A percentile compares a stretch with the other conserved stretches of the same genome.
These are phyloP conservation scores for Agapetus fuscipes DNA, from an alignment of 2,888 invertebrate genomes.

Conservation along the genomic window DNA sequence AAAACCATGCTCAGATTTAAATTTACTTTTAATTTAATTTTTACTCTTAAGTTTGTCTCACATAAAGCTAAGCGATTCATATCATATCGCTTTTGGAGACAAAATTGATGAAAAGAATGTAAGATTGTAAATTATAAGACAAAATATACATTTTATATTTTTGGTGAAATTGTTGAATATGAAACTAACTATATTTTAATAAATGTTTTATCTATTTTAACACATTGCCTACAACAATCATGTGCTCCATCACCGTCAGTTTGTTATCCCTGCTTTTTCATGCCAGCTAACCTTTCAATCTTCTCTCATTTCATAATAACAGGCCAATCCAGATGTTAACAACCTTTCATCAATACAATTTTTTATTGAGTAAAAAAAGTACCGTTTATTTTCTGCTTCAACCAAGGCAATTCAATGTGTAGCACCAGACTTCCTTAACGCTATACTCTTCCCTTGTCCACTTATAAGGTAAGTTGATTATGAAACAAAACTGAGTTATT, in stretches of 20 bases:
- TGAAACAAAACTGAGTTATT: conserved; percentile 1
- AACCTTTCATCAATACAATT: conserved; percentile 6
- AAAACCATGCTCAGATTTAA: no score
- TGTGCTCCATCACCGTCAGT: conserved; percentile 18
- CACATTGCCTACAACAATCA: conserved; percentile 15
- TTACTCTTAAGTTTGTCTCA: no score
- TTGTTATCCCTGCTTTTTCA: conserved; percentile 4
- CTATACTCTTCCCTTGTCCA: conserved; percentile 13
- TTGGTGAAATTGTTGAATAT: conserved; percentile 1
- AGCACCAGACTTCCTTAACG: conserved; percentile 28
- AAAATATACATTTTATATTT: no score
- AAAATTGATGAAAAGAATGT: no score
- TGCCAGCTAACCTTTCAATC: no score
- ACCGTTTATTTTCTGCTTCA: conserved; percentile 17
- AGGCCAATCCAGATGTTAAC: conserved; percentile 12
- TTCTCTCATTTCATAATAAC: conserved; percentile 4
- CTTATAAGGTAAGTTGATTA: conserved; percentile 1
- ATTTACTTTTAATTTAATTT: no score
- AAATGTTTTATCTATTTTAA: conserved; percentile 6
- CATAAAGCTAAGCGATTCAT: no score
- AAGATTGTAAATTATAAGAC: no score
- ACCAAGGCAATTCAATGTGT: conserved; percentile 22
- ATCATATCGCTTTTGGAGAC: no score
- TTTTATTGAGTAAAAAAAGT: no score
- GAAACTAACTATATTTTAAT: conserved; percentile 1